A percentile compares a stretch with the other conserved stretches of the same genome.
These are phyloP conservation scores for Gobionotothen gibberifrons DNA, from an alignment of 2,797 vertebrate genomes.

Conservation along the genomic window DNA sequence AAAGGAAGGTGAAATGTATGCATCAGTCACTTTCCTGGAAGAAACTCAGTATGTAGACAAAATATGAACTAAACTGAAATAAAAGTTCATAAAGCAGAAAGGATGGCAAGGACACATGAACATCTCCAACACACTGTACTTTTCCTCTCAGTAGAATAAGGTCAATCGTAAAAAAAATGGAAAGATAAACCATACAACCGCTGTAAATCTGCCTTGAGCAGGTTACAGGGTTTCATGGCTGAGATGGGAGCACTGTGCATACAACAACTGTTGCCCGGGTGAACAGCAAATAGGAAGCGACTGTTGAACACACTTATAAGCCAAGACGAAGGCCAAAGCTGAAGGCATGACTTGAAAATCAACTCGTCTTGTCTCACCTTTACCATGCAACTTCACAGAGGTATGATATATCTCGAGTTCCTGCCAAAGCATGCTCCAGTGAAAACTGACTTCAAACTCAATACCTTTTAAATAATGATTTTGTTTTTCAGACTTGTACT, in stretches of 20 bases:
- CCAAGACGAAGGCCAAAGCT: slow-evolving; percentile 7
- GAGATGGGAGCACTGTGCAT: slow-evolving; percentile 27
- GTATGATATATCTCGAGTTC: neutral
- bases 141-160: neutral
- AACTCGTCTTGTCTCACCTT: slow-evolving; percentile 16
- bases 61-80: neutral
- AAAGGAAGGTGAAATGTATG: slow-evolving; percentile 1
- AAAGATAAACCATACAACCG: slow-evolving; percentile 2
- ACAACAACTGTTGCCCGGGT: slow-evolving; percentile 26
- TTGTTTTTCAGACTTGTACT: neutral
- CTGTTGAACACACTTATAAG: slow-evolving; percentile 13
- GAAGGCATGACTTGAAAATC: slow-evolving; percentile 20
- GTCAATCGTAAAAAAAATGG: slow-evolving; percentile 10
- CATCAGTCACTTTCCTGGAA: neutral
- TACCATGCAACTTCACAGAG: neutral
- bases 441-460: neutral
- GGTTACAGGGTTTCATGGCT: slow-evolving; percentile 36
- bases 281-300: slow-evolving; percentile 22
- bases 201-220: slow-evolving; percentile 31
- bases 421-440: neutral
- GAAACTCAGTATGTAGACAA: neutral
- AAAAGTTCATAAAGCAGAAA: slow-evolving; percentile 1
- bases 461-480: neutral
- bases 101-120: neutral
- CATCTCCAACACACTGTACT: slow-evolving; percentile 8